phyloP scores from a whole-genome alignment of 2,113 vertebrate genomes.

The Rattus rattus region DNA sequence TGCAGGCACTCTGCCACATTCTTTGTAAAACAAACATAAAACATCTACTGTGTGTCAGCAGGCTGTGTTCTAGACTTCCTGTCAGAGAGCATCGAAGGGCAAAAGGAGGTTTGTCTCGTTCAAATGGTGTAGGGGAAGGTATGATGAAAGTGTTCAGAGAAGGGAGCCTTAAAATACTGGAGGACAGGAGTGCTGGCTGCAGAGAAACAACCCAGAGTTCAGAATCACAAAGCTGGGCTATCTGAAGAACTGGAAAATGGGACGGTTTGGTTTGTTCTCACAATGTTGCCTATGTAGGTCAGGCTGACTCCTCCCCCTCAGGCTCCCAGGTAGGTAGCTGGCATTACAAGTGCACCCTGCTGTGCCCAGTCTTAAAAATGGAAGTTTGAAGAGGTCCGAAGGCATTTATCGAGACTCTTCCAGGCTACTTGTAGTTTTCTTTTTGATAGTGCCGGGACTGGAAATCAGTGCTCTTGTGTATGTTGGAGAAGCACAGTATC shows the following conservation, averaged over 20 bases:
- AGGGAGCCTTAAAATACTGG: not conserved
- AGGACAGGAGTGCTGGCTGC: not conserved
- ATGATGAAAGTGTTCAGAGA: not conserved
- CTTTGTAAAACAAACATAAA: not conserved
- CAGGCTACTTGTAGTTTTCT: not conserved
- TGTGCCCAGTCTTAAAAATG: not conserved
- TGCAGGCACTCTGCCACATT: not conserved
- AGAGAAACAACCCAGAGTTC: not conserved
- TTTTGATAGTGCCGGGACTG: no score
- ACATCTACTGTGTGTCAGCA: not conserved
- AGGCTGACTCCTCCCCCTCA: not conserved
- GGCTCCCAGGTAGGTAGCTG: not conserved
- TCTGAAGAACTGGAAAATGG: not conserved
- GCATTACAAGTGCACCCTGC: not conserved
- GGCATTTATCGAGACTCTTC: not conserved
- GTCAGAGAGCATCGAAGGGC: not conserved
- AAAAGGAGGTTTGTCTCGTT: conserved; percentile 23
- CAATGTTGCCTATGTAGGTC: not conserved
- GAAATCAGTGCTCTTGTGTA: not conserved
- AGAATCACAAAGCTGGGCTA: not conserved
- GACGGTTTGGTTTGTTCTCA: not conserved
- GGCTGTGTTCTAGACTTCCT: conserved; percentile 13
- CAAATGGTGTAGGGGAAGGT: not conserved
- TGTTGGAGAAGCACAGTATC: not conserved
- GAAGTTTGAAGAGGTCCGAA: conserved; percentile 11